These are phyloP conservation scores for Neotoxoptera formosana DNA, from an alignment of 1,140 invertebrate species.

Conservation along the genomic window DNA sequence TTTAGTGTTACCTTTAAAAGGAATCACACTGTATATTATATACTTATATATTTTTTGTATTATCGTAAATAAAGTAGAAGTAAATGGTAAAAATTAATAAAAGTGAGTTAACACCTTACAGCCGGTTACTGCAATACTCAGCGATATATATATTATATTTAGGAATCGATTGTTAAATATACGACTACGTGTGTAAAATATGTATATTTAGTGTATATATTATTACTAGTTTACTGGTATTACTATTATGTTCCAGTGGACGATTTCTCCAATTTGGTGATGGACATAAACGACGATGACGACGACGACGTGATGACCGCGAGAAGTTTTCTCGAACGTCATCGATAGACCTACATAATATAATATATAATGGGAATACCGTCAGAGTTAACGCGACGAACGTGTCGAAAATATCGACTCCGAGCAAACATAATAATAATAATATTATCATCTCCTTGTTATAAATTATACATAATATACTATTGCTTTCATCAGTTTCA, in stretches of 20 bases:
- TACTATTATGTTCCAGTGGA: background rate
- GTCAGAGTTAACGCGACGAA: background rate
- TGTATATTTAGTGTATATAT: background rate
- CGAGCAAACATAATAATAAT: background rate
- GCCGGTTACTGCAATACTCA: background rate
- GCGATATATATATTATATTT: background rate
- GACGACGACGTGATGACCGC: background rate
- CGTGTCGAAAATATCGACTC: background rate
- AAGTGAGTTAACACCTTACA: too few species aligned
- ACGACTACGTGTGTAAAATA: background rate
- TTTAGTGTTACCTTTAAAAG: too few species aligned
- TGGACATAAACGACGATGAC: background rate
- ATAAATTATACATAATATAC: background rate
- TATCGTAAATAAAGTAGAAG: too few species aligned
- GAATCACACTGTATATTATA: too few species aligned
- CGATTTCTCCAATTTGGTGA: conserved; percentile 23
- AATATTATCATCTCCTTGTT: background rate
- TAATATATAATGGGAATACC: background rate
- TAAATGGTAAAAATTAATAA: too few species aligned
- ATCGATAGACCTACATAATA: conserved; percentile 17
- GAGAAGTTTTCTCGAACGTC: conserved; percentile 26
- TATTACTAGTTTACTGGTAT: background rate
- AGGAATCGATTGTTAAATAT: background rate
- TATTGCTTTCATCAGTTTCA: background rate
- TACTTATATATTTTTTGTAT: too few species aligned